Conservation (phyloP, 2,113 vertebrate genomes). For the Himantopus leucocephalus region DNA sequence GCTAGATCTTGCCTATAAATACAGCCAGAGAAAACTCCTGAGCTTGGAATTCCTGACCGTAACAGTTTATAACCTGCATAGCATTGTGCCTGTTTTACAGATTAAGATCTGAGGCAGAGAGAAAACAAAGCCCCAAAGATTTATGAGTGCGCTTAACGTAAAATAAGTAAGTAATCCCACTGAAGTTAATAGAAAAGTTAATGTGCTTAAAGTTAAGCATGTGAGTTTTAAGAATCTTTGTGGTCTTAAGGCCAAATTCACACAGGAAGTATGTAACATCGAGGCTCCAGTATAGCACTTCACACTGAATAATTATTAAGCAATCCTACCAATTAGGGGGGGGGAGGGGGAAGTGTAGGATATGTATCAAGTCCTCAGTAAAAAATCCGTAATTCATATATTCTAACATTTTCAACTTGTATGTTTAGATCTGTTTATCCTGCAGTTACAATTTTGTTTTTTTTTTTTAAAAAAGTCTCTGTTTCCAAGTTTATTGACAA, state of each 20-base stretch:
- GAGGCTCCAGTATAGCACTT: neutral
- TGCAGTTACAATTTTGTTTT: neutral
- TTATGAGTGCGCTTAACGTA: slow-evolving; percentile 25
- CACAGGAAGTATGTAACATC: slow-evolving; percentile 48
- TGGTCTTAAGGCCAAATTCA: slow-evolving; percentile 55
- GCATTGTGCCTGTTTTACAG: slow-evolving; percentile 60
- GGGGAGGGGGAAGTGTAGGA: neutral
- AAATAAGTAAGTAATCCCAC: slow-evolving; percentile 65
- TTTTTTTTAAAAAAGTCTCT: neutral
- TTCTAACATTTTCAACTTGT: neutral
- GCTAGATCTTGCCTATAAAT: slow-evolving; percentile 25
- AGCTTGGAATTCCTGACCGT: slow-evolving; percentile 47
- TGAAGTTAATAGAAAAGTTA: slow-evolving; percentile 71
- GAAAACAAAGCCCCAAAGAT: slow-evolving; percentile 64
- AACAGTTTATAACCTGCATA: slow-evolving; percentile 64
- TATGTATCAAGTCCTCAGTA: neutral
- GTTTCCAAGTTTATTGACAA: neutral
- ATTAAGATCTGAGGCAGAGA: slow-evolving; percentile 59
- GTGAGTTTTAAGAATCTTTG: slow-evolving; percentile 65
- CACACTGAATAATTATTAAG: neutral
- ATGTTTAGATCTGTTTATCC: neutral
- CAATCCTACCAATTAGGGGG: neutral
- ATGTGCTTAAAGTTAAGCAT: slow-evolving; percentile 67
- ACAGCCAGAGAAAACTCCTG: neutral
- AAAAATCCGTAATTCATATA: neutral